phyloP scores from a whole-genome alignment of 2,113 vertebrate genomes.

The Stegastes partitus region DNA sequence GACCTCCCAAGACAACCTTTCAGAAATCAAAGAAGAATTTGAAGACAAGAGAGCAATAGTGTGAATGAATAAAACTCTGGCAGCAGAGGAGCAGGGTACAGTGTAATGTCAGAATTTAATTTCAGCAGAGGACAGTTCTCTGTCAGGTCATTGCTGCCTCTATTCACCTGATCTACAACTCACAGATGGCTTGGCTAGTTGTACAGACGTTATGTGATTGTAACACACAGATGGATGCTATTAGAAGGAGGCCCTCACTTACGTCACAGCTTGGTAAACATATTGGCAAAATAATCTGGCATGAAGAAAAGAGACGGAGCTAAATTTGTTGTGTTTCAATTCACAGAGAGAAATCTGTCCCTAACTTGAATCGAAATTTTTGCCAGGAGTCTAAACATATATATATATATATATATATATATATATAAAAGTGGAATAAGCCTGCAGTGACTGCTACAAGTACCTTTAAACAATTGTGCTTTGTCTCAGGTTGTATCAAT shows the following conservation, averaged over 20 bases:
- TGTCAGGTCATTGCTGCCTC: background rate
- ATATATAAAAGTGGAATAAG: too few species aligned
- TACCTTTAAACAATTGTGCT: too few species aligned
- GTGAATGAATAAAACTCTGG: background rate
- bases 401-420: too few species aligned
- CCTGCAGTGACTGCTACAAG: too few species aligned
- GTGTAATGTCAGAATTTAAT: constrained; percentile 9
- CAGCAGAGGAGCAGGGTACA: background rate
- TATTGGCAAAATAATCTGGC: constrained; percentile 13
- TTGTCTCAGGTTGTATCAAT: too few species aligned
- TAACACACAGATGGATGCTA: constrained; percentile 24
- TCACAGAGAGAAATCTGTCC: too few species aligned
- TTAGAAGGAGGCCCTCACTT: background rate
- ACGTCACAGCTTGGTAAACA: background rate
- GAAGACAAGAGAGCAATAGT: background rate
- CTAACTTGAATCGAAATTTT: too few species aligned
- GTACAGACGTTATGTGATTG: constrained; percentile 32
- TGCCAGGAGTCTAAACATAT: too few species aligned
- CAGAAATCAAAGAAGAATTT: constrained; percentile 23
- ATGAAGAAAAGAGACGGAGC: background rate
- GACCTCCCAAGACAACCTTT: constrained; percentile 1
- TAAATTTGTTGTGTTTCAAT: too few species aligned
- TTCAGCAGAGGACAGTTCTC: constrained; percentile 9
- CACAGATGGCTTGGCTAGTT: background rate
- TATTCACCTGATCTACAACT: background rate